A percentile compares a stretch with the other conserved stretches of the same genome.
phyloP scores from a whole-genome alignment of 2,797 vertebrate genomes.

The Hypotaenidia philippensis region DNA sequence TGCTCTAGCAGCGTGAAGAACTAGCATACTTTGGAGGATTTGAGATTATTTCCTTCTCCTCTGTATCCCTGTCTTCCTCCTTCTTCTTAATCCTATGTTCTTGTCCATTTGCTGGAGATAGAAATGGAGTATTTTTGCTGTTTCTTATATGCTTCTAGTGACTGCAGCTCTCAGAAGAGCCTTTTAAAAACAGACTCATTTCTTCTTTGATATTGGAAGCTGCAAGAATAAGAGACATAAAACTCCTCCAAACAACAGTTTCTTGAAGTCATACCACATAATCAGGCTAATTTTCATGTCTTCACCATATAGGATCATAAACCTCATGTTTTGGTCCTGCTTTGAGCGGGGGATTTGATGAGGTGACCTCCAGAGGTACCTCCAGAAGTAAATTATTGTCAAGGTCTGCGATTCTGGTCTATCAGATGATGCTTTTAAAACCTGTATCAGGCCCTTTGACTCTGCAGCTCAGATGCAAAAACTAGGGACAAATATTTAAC shows the following conservation, averaged over 20 bases:
- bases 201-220: background rate
- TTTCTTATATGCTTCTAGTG: background rate
- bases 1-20: background rate
- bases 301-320: background rate
- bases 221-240: background rate
- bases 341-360: background rate
- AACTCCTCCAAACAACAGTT: background rate
- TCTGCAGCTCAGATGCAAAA: background rate
- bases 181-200: background rate
- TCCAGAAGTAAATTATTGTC: background rate
- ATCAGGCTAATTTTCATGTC: background rate
- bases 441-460: background rate
- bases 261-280: background rate
- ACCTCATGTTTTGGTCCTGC: background rate
- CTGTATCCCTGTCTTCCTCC: background rate
- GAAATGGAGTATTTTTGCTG: fast-evolving
- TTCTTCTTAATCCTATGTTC: background rate
- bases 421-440: background rate
- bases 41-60: background rate
- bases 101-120: background rate
- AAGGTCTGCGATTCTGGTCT: background rate
- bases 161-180: background rate
- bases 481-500: background rate
- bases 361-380: background rate
- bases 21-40: background rate